Percentiles rank a stretch among this genome's conserved stretches.
phyloP scores from a whole-genome alignment of 2,888 invertebrate genomes.

The Osmoderma eremita region DNA sequence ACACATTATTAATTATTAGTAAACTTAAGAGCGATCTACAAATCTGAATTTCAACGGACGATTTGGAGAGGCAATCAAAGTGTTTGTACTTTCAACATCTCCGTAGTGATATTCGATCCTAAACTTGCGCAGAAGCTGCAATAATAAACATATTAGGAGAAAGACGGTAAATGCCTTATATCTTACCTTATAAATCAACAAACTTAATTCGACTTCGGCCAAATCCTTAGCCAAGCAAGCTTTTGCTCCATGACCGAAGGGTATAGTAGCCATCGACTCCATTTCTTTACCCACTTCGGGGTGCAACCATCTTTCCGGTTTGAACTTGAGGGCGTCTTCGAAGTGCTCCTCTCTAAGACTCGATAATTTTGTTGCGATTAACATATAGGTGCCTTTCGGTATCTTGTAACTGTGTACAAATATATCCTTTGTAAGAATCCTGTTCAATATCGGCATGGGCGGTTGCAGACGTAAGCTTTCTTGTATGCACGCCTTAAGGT shows the following conservation, averaged over 20 bases:
- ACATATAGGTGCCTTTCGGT: conserved; percentile 70
- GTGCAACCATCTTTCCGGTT: conserved; percentile 72
- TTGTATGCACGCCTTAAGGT: conserved; percentile 72
- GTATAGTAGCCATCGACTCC: conserved; percentile 69
- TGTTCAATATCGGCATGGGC: conserved; percentile 72
- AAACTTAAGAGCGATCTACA: conserved; percentile 65
- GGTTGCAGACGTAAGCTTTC: conserved; percentile 73
- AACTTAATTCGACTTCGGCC: conserved; percentile 70
- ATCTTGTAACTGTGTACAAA: conserved; percentile 71
- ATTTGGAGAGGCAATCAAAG: conserved; percentile 70
- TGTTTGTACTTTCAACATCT: conserved; percentile 69
- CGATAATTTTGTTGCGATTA: conserved; percentile 73
- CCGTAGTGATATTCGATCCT: conserved; percentile 75
- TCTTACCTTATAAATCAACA: conserved; percentile 68
- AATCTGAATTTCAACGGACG: conserved; percentile 73
- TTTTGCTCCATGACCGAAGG: conserved; percentile 72
- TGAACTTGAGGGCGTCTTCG: conserved; percentile 71
- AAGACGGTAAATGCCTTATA: background rate
- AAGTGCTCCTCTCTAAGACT: conserved; percentile 72
- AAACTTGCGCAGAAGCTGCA: conserved; percentile 71
- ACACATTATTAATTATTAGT: background rate
- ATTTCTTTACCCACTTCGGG: conserved; percentile 55
- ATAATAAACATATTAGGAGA: conserved; percentile 45
- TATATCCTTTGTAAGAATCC: conserved; percentile 70
- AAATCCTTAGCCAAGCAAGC: conserved; percentile 72